Evolutionary conservation across 1,140 invertebrate species (phyloP).

Genomic region (Drosophila arizonae): DNA sequence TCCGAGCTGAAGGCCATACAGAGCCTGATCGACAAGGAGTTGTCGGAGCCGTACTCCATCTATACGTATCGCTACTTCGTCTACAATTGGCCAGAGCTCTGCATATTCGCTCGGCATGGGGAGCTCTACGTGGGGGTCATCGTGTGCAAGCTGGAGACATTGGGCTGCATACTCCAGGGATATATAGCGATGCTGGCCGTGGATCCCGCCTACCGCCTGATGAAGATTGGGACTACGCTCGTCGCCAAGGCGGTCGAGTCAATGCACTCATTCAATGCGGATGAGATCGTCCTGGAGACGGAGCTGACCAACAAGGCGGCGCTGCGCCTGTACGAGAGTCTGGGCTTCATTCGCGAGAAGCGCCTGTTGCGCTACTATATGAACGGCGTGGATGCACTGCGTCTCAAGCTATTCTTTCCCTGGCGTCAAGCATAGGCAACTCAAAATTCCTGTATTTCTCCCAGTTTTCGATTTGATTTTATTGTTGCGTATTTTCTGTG

Average conservation of each 20-base stretch:
- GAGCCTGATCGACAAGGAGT: slow-evolving; percentile 97
- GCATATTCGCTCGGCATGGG: slow-evolving; percentile 94
- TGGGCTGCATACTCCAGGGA: slow-evolving; percentile 89
- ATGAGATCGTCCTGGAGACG: slow-evolving; percentile 98
- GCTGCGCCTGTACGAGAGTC: slow-evolving; percentile 96
- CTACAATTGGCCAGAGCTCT: slow-evolving; percentile 99
- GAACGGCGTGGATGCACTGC: slow-evolving; percentile 98
- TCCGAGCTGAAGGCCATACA: slow-evolving; percentile 87
- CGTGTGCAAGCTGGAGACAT: slow-evolving; percentile 96
- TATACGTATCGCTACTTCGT: slow-evolving; percentile 99
- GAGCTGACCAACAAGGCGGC: slow-evolving; percentile 98
- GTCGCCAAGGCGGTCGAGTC: slow-evolving; percentile 89
- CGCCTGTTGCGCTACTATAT: slow-evolving; percentile 98
- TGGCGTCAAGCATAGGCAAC: background rate
- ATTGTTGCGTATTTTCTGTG: slow-evolving; percentile 4
- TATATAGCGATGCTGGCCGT: slow-evolving; percentile 99
- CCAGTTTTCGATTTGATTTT: background rate
- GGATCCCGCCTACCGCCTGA: slow-evolving; percentile 95
- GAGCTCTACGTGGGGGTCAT: slow-evolving; percentile 96
- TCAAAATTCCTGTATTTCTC: background rate
- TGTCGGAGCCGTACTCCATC: slow-evolving; percentile 99
- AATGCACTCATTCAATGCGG: slow-evolving; percentile 95
- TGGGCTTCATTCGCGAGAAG: slow-evolving; percentile 98
- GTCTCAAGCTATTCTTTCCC: slow-evolving; percentile 96
- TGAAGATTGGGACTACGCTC: slow-evolving; percentile 91